phyloP scores from a whole-genome alignment of 1,140 invertebrate species.

The Psilanteris sp. region DNA sequence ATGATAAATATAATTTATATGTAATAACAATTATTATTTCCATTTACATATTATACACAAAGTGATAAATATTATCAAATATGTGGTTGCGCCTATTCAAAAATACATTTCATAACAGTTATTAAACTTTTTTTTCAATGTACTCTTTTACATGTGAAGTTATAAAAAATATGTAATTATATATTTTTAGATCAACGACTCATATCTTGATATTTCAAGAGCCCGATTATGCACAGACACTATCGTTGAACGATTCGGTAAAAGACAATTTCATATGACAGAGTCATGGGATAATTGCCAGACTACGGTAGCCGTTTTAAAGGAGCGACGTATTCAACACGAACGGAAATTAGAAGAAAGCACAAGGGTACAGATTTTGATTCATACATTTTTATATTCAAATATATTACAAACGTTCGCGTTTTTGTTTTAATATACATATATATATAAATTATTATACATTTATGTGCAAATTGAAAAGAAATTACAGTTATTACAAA shows the following conservation, averaged over 20 bases:
- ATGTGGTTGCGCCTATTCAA: too few relatives aligned
- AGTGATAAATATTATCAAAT: too few relatives aligned
- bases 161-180: not conserved
- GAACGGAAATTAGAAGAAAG: slow-evolving; percentile 87
- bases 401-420: too few relatives aligned
- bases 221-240: slow-evolving; percentile 86
- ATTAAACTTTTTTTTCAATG: too few relatives aligned
- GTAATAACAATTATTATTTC: too few relatives aligned
- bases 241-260: slow-evolving; percentile 85
- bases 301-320: slow-evolving; percentile 83
- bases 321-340: slow-evolving; percentile 84
- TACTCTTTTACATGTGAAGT: too few relatives aligned
- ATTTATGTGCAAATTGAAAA: too few relatives aligned
- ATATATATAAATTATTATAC: not conserved
- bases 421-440: too few relatives aligned
- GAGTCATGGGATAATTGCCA: slow-evolving; percentile 86
- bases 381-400: too few relatives aligned
- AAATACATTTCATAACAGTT: too few relatives aligned
- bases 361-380: slow-evolving; percentile 86
- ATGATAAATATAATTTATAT: not conserved
- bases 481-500: too few relatives aligned
- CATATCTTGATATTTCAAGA: slow-evolving; percentile 86
- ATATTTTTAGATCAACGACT: slow-evolving; percentile 84
- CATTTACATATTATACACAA: too few relatives aligned
- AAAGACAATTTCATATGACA: slow-evolving; percentile 84